phyloP scores from a whole-genome alignment of 2,797 vertebrate genomes.

The Poecilia picta region DNA sequence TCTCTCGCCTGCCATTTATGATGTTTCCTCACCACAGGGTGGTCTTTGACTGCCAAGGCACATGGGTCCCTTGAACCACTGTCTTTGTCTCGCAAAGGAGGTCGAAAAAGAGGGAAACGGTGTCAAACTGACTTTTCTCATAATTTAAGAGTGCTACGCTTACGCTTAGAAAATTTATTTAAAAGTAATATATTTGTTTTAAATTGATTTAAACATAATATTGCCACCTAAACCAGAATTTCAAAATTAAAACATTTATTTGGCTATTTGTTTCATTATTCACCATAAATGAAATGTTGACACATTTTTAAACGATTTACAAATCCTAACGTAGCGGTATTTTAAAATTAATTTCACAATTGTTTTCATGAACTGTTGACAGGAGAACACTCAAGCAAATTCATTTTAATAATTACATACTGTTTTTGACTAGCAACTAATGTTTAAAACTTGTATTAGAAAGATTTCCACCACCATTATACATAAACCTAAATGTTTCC shows the following conservation, averaged over 20 bases:
- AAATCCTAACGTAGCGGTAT: too few species aligned
- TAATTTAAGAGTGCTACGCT: not conserved
- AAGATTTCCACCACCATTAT: not conserved
- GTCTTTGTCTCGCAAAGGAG: slow-evolving; percentile 27
- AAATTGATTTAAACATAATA: not conserved
- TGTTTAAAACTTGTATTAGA: not conserved
- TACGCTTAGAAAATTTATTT: not conserved
- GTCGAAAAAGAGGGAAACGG: slow-evolving; percentile 20
- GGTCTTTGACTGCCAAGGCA: slow-evolving; percentile 21
- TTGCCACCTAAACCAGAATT: not conserved
- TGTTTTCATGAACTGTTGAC: not conserved
- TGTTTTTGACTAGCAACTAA: not conserved
- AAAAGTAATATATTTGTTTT: not conserved
- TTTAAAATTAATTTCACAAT: too few species aligned
- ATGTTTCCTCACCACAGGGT: slow-evolving; percentile 35
- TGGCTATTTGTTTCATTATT: not conserved
- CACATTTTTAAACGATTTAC: not conserved
- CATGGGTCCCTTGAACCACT: not conserved
- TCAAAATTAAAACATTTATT: not conserved
- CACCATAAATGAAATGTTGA: not conserved
- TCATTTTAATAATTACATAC: not conserved
- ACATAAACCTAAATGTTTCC: not conserved
- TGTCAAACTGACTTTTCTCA: slow-evolving; percentile 25
- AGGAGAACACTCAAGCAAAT: not conserved
- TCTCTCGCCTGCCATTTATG: slow-evolving; percentile 35